Percentiles rank a stretch among this genome's conserved stretches.
Evolutionary conservation across 2,888 invertebrate genomes (phyloP).

Genomic region (Perdita meconis): DNA sequence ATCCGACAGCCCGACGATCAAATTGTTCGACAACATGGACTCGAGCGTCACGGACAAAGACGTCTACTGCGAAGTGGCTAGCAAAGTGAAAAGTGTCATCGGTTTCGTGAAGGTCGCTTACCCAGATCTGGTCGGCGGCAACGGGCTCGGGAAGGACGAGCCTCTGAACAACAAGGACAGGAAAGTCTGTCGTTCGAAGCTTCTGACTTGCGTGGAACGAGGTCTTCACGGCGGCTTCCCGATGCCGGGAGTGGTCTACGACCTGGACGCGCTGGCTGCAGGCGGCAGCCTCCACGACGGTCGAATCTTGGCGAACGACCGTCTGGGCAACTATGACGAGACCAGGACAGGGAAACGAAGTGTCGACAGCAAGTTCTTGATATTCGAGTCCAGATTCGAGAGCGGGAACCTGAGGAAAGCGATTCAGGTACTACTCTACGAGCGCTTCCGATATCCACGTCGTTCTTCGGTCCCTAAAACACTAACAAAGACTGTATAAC

Average conservation of each 20-base stretch:
- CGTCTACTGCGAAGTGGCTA: constrained; percentile 86
- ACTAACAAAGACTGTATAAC: too few species aligned
- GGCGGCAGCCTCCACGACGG: constrained; percentile 57
- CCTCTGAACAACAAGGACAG: constrained; percentile 86
- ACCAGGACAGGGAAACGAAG: constrained; percentile 69
- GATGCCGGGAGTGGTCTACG: constrained; percentile 89
- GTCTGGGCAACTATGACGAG: constrained; percentile 77
- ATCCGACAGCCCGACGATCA: constrained; percentile 44
- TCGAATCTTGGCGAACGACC: constrained; percentile 40
- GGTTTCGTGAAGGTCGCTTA: constrained; percentile 91
- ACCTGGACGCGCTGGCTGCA: constrained; percentile 87
- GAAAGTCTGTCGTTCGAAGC: constrained; percentile 86
- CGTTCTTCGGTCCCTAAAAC: not conserved
- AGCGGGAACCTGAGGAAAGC: constrained; percentile 93
- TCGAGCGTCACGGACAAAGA: constrained; percentile 66
- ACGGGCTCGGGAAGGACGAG: constrained; percentile 86
- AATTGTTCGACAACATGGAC: constrained; percentile 58
- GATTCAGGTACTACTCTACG: constrained; percentile 87
- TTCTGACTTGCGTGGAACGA: constrained; percentile 89
- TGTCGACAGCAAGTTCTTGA: constrained; percentile 84
- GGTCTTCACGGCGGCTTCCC: constrained; percentile 87
- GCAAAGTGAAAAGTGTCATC: constrained; percentile 87
- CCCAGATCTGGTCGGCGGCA: constrained; percentile 89
- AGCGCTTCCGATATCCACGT: not conserved
- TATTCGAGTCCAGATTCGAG: constrained; percentile 94